Evolutionary conservation across 2,113 vertebrate genomes (phyloP), one percentile per base, ranked within the genome.

Genomic region (Motacilla tschutschensis): DNA sequence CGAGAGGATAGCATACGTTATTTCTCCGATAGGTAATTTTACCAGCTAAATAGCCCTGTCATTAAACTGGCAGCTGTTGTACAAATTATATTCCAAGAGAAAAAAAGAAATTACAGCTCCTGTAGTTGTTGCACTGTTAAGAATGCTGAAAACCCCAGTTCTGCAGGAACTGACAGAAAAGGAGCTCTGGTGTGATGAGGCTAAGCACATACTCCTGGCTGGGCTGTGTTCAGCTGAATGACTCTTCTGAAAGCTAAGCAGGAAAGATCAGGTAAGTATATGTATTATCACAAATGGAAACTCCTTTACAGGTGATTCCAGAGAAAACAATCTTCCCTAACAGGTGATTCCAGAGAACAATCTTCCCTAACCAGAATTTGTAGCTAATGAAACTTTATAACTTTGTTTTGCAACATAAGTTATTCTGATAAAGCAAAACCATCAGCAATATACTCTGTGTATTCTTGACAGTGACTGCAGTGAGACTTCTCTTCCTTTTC

Each of bases 1-100:
- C 67, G 79, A 92, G 95, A 96, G 93, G 82, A 95, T 93, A 96
- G 90, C 88, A 75, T 93, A 95, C 43, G 54, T 96, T 95, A 96
- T 95, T 95, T 82, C 88, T 96, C 76, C 41, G 5, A 94, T 88
- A 93, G 92, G 93, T 95, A 94, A 96, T 95, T 96, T 91, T 92
- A 95, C 91, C 96, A 94, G 84, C 93, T 92, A 86, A 96, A 96
- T 81, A 95, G 92, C 87, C 73, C 88, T 95, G 92, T 92, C 95
- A 95, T 93, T 96, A 94, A 93, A 91, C 87, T 67, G 94, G 92
- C 73, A 65, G 92, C 94, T 94, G 85, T 94, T 96, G 91, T 87
- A 95, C 92, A 95, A 95, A 96, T 96, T 91, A 88, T 75, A 91
- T 87, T 84, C 74, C 79, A 85, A 80, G 89, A 94, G 84, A 60